Conservation (phyloP, 2,888 invertebrate genomes). For the Tipula lateralis region DNA sequence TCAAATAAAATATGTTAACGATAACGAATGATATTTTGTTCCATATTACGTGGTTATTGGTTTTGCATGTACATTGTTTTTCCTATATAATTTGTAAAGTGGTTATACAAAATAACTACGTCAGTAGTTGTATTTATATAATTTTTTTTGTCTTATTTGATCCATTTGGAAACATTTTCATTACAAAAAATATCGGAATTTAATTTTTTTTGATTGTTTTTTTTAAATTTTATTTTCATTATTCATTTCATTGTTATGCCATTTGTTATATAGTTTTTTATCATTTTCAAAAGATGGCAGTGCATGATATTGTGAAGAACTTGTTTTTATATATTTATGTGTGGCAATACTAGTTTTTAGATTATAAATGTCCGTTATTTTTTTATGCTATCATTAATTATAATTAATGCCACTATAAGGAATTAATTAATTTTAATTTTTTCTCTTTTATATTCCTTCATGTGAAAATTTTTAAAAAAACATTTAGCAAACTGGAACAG, state of each 20-base stretch:
- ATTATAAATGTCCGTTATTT: background rate
- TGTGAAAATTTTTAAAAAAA: background rate
- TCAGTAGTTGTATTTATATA: background rate
- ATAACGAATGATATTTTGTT: background rate
- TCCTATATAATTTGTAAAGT: background rate
- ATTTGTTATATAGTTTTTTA: background rate
- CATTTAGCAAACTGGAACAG: slow-evolving; percentile 26
- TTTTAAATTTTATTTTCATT: background rate
- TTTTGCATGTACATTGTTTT: background rate
- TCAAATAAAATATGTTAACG: background rate
- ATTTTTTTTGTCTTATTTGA: background rate
- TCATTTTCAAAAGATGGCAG: background rate
- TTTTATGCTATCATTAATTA: background rate
- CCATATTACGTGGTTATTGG: background rate
- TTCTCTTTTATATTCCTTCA: slow-evolving; percentile 25
- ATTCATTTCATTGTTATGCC: background rate
- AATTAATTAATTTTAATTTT: slow-evolving; percentile 26
- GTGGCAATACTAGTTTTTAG: background rate
- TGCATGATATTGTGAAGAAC: background rate
- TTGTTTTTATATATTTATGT: background rate
- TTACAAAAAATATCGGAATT: slow-evolving; percentile 6
- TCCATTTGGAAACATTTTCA: background rate
- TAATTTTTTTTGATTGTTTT: background rate
- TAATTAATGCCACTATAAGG: background rate
- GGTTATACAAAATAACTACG: background rate